Conservation (phyloP, 2,113 vertebrate species). For the Mustela nigripes region DNA sequence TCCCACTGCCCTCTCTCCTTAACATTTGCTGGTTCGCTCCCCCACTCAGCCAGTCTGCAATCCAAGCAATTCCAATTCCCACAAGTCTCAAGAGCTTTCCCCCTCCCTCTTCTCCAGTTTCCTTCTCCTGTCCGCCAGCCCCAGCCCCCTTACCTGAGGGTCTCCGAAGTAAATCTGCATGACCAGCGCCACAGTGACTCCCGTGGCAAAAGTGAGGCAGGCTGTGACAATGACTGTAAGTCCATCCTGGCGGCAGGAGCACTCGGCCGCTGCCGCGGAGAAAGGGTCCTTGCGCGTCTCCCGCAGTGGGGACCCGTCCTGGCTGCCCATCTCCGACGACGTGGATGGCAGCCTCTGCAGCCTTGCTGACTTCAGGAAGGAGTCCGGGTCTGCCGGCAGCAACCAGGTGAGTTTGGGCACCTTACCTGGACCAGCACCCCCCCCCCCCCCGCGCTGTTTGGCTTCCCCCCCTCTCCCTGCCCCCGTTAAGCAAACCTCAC, state of each 20-base stretch:
- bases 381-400: constrained; percentile 93
- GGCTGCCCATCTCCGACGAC: constrained; percentile 95
- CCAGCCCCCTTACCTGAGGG: constrained; percentile 91
- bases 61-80: neutral
- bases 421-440: neutral
- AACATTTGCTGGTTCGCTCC: neutral
- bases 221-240: constrained; percentile 98
- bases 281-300: constrained; percentile 97
- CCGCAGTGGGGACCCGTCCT: constrained; percentile 91
- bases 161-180: constrained; percentile 99
- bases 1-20: neutral
- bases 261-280: constrained; percentile 91
- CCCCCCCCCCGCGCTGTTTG: neutral
- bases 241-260: constrained; percentile 95
- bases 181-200: constrained; percentile 96
- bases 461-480: rapidly evolving
- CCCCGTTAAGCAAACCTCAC: neutral
- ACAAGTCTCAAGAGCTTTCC: neutral
- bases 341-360: constrained; percentile 97
- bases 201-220: constrained; percentile 96
- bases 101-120: constrained; percentile 81
- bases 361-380: constrained; percentile 95
- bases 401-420: neutral
- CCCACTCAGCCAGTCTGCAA: neutral
- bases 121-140: neutral